A percentile compares a stretch with the other conserved stretches of the same genome.
Conservation (phyloP, 2,113 vertebrate species). For the Zosterops hypoxanthus region DNA sequence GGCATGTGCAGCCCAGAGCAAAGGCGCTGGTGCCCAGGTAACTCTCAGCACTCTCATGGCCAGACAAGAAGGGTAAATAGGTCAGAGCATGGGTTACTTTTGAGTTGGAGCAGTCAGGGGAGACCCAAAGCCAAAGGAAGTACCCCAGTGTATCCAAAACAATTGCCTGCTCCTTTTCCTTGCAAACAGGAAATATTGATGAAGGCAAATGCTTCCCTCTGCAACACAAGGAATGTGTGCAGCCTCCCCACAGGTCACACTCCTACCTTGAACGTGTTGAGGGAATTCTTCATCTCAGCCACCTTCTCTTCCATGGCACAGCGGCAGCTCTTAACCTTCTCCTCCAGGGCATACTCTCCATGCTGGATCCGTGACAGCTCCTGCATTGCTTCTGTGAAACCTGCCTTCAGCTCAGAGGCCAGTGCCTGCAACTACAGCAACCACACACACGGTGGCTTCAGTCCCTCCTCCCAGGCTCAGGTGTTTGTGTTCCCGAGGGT, state of each 20-base stretch:
- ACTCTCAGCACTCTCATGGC: not conserved
- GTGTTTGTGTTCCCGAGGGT: not conserved
- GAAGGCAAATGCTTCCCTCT: not conserved
- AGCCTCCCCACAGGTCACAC: not conserved
- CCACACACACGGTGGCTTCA: not conserved
- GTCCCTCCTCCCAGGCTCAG: not conserved
- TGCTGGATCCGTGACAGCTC: constrained; percentile 87
- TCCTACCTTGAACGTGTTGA: constrained; percentile 92
- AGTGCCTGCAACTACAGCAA: constrained; percentile 87
- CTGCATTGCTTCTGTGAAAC: constrained; percentile 86
- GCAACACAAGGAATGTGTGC: not conserved
- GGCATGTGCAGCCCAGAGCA: not conserved
- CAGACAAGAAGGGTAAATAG: not conserved
- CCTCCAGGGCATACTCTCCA: constrained; percentile 86
- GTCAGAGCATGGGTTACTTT: not conserved
- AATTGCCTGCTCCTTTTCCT: not conserved
- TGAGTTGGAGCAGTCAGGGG: not conserved
- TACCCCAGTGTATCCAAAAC: not conserved
- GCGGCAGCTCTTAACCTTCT: constrained; percentile 86
- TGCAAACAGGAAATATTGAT: not conserved
- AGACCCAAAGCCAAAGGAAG: not conserved
- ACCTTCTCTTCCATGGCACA: constrained; percentile 92
- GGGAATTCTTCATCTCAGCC: constrained; percentile 90
- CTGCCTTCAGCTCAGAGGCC: constrained; percentile 89
- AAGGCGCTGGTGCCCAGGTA: not conserved